Evolutionary conservation across 1,140 invertebrate species (phyloP).

Genomic region (Drosophila arawakana): DNA sequence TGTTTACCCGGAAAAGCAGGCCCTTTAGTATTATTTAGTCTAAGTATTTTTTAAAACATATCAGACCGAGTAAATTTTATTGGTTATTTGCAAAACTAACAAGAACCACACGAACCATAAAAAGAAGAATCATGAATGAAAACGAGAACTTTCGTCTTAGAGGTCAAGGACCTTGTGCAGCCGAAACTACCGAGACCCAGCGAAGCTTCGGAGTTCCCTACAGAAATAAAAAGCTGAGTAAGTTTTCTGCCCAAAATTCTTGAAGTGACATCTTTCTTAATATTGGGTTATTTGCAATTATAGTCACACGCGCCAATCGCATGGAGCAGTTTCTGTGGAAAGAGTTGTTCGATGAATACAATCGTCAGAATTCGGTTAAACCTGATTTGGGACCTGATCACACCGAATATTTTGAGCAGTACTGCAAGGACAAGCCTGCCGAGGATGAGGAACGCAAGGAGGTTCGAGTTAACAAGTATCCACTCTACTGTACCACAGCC

Average conservation of each 20-base stretch:
- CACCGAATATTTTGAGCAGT: slow-evolving; percentile 74
- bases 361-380: slow-evolving; percentile 45
- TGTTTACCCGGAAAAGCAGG: slow-evolving; percentile 45
- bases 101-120: background rate
- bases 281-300: background rate
- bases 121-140: background rate
- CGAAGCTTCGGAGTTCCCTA: slow-evolving; percentile 56
- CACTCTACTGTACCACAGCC: slow-evolving; percentile 71
- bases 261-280: background rate
- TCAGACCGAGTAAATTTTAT: slow-evolving; percentile 68
- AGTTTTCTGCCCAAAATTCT: slow-evolving; percentile 11
- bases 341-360: slow-evolving; percentile 72
- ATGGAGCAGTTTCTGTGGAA: slow-evolving; percentile 76
- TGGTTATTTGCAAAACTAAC: slow-evolving; percentile 36
- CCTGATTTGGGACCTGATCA: slow-evolving; percentile 33
- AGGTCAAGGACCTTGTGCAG: slow-evolving; percentile 46
- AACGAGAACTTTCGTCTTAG: slow-evolving; percentile 23
- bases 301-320: slow-evolving; percentile 65
- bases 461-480: slow-evolving; percentile 66
- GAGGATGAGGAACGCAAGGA: slow-evolving; percentile 65
- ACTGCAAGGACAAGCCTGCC: slow-evolving; percentile 66
- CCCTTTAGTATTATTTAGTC: slow-evolving; percentile 16
- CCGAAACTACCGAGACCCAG: slow-evolving; percentile 54
- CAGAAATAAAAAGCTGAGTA: slow-evolving; percentile 56
- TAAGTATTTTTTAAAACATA: slow-evolving; percentile 15